Percentiles rank a stretch among this genome's conserved stretches.
Conservation (phyloP, 1,140 invertebrate species). For the Bradysia coprophila region DNA sequence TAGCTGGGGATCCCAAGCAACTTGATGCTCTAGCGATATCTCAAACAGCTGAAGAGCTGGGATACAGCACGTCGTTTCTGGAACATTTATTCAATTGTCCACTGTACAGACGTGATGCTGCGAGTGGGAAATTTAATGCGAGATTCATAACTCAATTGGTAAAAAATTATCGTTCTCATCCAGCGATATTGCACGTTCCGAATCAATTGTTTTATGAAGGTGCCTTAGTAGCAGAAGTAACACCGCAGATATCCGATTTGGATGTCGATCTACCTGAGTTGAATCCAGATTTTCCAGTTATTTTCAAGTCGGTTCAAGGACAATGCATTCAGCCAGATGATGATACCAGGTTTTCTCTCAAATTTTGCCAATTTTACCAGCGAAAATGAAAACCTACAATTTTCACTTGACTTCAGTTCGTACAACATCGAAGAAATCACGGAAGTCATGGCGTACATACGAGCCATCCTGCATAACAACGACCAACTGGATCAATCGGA, state of each 20-base stretch:
- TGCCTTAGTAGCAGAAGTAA: slow-evolving; percentile 26
- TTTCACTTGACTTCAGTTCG: slow-evolving; percentile 39
- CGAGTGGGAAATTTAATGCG: slow-evolving; percentile 31
- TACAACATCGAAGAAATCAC: slow-evolving; percentile 53
- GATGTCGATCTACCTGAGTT: slow-evolving; percentile 20
- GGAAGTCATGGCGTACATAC: slow-evolving; percentile 30
- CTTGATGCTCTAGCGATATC: slow-evolving; percentile 55
- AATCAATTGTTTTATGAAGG: slow-evolving; percentile 43
- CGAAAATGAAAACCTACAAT: too few species aligned
- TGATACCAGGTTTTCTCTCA: background rate
- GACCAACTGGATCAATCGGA: slow-evolving; percentile 35
- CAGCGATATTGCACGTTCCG: slow-evolving; percentile 36
- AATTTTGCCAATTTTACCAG: too few species aligned
- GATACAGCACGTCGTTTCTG: slow-evolving; percentile 32
- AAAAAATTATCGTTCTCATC: slow-evolving; percentile 44
- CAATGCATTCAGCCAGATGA: background rate
- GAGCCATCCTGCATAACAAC: slow-evolving; percentile 20
- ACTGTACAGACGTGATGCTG: slow-evolving; percentile 26
- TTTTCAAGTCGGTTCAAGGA: slow-evolving; percentile 43
- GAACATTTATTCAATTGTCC: slow-evolving; percentile 33
- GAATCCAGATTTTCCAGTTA: slow-evolving; percentile 31
- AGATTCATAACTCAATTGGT: slow-evolving; percentile 41
- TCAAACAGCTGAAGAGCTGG: slow-evolving; percentile 24
- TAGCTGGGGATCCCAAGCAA: slow-evolving; percentile 75
- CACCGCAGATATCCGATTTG: too few species aligned